Conservation (phyloP, 1,140 invertebrate species). For the Cherax destructor region DNA sequence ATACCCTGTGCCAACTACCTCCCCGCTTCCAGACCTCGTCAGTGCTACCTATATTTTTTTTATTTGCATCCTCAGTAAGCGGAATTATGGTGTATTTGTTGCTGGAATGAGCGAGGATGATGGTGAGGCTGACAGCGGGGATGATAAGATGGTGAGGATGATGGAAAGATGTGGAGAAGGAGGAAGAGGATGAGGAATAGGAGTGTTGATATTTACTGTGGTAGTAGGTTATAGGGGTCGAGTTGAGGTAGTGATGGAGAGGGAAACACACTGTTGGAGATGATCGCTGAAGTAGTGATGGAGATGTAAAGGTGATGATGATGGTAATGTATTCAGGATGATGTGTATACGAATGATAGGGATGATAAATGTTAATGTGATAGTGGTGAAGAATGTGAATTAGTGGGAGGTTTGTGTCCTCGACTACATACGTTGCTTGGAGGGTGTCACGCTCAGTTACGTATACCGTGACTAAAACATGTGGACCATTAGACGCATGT, state of each 20-base stretch:
- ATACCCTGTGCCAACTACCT: constrained; percentile 5
- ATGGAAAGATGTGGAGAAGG: not conserved
- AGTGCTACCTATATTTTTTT: not conserved
- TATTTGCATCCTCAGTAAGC: not conserved
- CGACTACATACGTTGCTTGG: no score
- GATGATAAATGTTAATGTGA: not conserved
- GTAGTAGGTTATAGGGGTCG: not conserved
- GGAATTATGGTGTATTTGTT: not conserved
- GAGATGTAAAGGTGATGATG: not conserved
- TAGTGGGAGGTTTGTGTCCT: no score
- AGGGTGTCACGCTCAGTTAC: no score
- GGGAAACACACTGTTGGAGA: not conserved
- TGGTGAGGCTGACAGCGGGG: not conserved
- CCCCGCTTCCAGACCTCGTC: not conserved
- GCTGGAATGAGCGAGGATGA: not conserved
- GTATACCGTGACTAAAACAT: no score
- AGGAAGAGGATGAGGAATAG: not conserved
- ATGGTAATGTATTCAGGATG: not conserved
- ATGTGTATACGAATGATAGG: not conserved
- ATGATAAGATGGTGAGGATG: not conserved
- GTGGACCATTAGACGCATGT: no score
- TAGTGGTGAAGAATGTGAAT: not conserved
- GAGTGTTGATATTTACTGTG: not conserved
- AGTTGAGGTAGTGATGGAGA: not conserved
- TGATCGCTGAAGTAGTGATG: not conserved